Base-by-base conservation (phyloP, 2,113 vertebrate genomes). In the Alaudala cheleensis region DNA sequence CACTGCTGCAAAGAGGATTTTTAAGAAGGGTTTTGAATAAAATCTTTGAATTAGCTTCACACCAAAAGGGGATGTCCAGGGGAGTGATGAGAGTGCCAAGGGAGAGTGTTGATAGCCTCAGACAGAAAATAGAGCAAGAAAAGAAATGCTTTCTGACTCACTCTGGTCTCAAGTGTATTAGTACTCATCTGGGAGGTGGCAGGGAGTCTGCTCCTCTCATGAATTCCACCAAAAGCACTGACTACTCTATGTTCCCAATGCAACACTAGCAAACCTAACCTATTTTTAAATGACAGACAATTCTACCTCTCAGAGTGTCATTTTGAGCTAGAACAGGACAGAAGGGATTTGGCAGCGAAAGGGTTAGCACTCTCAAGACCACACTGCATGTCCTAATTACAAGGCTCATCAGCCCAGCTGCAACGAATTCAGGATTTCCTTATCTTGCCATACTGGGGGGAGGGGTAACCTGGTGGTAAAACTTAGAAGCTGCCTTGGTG, bases 401-500 rank as follows among this genome's bases (percentile, higher is more conserved):
- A 61, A 92, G 57, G 83, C 84, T 91, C 89, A 86, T 92, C 91
- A 93, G 81, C 51, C 58, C 95, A 97, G 90, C 93, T 97, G 93
- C 81, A 95, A 73, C 37, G 81, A 90, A 90, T 95, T 93, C 78
- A 91, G 78, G 79, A 88, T 90, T 88, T 94, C 87, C 93, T 95
- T 97, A 97, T 95, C 93, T 95, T 82, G 67, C 71, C 21, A 3
- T 42, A 66, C 34, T 33, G 79, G 66, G 62, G 91, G 74, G 62
- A 50, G 25, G 79, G 34, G 66, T 13, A 29, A 62, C 3, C 17
- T 77, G 33, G 2, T 62, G 49, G 29, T 81, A 86, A 86, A 78
- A 74, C 44, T 54, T 54, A n/a, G 56, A 66, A 77, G 51, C 25
- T 71, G 65, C 10, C 20, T 92, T 64, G 28, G 17, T 91, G 65